Conservation (phyloP, 2,113 vertebrate species). For the Phrynosoma blainvillii region DNA sequence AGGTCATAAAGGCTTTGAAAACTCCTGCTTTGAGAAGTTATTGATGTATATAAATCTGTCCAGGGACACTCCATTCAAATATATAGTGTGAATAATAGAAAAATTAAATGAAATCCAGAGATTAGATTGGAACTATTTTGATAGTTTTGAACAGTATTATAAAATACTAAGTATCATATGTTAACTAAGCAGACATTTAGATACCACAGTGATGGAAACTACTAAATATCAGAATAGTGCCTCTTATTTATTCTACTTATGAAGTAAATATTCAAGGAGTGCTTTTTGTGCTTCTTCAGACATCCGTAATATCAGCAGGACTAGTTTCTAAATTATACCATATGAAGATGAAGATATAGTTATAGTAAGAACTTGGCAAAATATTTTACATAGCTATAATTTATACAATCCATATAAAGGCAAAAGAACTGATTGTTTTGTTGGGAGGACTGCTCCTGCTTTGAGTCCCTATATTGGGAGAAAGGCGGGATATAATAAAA, state of each 20-base stretch:
- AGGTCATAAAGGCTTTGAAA: too few relatives aligned
- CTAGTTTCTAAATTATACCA: background rate
- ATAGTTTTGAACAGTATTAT: background rate
- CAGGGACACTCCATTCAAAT: background rate
- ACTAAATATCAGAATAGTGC: background rate
- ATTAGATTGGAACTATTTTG: background rate
- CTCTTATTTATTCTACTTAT: background rate
- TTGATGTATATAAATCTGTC: accelerated
- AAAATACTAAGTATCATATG: background rate
- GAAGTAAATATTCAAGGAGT: background rate
- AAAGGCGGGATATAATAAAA: too few relatives aligned
- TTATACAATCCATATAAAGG: too few relatives aligned
- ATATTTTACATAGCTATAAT: background rate
- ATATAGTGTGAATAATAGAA: background rate
- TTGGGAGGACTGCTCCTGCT: background rate
- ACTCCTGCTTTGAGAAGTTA: background rate
- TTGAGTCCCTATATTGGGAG: too few relatives aligned
- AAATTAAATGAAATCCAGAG: background rate
- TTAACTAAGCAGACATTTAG: background rate
- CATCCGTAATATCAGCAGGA: background rate
- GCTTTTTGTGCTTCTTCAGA: background rate
- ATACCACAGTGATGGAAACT: background rate
- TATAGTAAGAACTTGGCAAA: background rate
- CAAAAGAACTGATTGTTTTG: background rate
- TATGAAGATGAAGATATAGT: background rate